Evolutionary conservation across 2,113 vertebrate genomes (phyloP).

Genomic region (Centropus bengalensis): DNA sequence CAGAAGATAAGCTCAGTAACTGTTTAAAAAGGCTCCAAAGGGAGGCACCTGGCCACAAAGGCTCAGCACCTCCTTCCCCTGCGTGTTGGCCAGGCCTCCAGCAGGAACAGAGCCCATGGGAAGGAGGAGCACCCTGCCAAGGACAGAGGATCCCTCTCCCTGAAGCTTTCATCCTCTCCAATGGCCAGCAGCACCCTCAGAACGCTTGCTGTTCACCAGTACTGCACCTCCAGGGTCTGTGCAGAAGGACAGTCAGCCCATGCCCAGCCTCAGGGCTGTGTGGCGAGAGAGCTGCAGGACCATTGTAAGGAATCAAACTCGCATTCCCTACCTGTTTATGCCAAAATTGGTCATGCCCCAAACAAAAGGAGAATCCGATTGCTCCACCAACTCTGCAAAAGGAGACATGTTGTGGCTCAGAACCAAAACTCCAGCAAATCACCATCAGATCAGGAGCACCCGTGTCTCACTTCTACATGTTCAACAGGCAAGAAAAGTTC

Average conservation of each 20-base stretch:
- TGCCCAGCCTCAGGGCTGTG: accelerated
- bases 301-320: neutral
- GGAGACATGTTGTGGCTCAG: neutral
- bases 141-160: neutral
- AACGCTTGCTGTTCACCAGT: neutral
- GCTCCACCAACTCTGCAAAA: constrained; percentile 10
- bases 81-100: neutral
- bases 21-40: neutral
- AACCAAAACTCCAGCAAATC: neutral
- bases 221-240: neutral
- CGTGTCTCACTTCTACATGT: neutral
- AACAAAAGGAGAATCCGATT: neutral
- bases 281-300: neutral
- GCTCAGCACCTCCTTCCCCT: neutral
- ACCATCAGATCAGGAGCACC: neutral
- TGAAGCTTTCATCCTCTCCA: neutral
- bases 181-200: neutral
- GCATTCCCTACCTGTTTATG: neutral
- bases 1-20: neutral
- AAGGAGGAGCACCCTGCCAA: neutral
- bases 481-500: neutral
- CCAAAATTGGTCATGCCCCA: neutral
- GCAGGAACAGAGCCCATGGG: neutral
- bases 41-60: neutral
- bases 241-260: neutral